Percentiles rank a stretch among this genome's conserved stretches.
phyloP scores from a whole-genome alignment of 2,113 vertebrate species.

The Benthochromis sp. region DNA sequence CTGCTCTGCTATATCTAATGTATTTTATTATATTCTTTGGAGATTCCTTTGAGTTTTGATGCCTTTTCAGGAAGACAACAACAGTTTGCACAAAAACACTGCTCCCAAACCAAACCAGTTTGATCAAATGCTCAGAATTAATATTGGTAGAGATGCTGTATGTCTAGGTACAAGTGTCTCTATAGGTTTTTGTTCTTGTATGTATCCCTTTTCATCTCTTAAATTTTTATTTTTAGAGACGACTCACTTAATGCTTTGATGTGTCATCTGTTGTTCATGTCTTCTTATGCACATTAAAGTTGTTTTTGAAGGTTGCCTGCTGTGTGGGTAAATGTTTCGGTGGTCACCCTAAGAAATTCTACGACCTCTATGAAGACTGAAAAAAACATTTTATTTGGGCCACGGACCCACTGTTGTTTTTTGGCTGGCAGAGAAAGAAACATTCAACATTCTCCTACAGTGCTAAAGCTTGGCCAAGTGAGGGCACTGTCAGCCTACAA shows the following conservation, averaged over 20 bases:
- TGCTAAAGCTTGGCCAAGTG: neutral
- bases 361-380: neutral
- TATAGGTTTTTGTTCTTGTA: neutral
- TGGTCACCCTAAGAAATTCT: neutral
- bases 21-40: conserved; percentile 6
- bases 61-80: conserved; percentile 26
- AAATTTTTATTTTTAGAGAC: conserved; percentile 1
- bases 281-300: conserved; percentile 52
- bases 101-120: neutral
- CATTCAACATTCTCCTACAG: neutral
- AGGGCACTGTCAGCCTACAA: neutral
- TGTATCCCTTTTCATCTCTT: neutral
- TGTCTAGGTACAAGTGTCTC: neutral
- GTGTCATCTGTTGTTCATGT: conserved; percentile 32
- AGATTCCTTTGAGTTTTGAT: neutral
- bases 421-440: neutral
- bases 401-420: neutral
- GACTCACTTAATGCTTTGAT: conserved; percentile 19
- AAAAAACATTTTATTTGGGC: neutral
- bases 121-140: neutral
- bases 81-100: conserved; percentile 11
- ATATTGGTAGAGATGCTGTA: neutral
- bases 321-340: neutral
- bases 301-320: conserved; percentile 21
- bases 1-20: neutral